These are phyloP conservation scores for Pyralis farinalis DNA, from an alignment of 2,888 invertebrate genomes.

Conservation along the genomic window DNA sequence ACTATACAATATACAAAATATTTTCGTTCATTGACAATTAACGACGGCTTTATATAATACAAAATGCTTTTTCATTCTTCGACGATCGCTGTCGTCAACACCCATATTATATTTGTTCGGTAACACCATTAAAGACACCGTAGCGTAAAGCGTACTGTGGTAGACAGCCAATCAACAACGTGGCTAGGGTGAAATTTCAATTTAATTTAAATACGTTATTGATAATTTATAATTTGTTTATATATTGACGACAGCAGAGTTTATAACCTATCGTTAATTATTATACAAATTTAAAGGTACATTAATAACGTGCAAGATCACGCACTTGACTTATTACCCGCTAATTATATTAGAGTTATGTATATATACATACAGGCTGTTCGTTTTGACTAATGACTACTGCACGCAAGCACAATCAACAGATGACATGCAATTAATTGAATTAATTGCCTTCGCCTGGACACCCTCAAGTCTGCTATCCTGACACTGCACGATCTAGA, in stretches of 20 bases:
- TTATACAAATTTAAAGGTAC: slow-evolving; percentile 15
- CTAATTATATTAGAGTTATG: slow-evolving; percentile 16
- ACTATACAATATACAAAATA: too few species aligned
- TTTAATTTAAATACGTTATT: too few species aligned
- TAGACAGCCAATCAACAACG: too few species aligned
- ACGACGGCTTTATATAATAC: too few species aligned
- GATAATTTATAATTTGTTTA: too few species aligned
- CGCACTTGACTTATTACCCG: slow-evolving; percentile 20
- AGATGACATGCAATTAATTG: slow-evolving; percentile 51
- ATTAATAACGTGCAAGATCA: slow-evolving; percentile 19
- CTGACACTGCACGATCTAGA: slow-evolving; percentile 37
- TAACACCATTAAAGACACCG: too few species aligned
- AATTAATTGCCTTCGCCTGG: slow-evolving; percentile 48
- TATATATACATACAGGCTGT: slow-evolving; percentile 16
- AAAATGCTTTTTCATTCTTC: too few species aligned
- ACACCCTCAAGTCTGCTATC: slow-evolving; percentile 59
- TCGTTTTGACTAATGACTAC: slow-evolving; percentile 19
- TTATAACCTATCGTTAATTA: slow-evolving; percentile 13
- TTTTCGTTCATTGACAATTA: too few species aligned
- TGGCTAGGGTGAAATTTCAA: too few species aligned
- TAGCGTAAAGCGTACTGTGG: too few species aligned
- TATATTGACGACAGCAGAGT: slow-evolving; percentile 10
- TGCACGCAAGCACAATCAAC: slow-evolving; percentile 14
- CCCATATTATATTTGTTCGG: too few species aligned
- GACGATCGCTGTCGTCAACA: too few species aligned